phyloP scores from a whole-genome alignment of 1,140 invertebrate species.

The Heliconius nattereri region DNA sequence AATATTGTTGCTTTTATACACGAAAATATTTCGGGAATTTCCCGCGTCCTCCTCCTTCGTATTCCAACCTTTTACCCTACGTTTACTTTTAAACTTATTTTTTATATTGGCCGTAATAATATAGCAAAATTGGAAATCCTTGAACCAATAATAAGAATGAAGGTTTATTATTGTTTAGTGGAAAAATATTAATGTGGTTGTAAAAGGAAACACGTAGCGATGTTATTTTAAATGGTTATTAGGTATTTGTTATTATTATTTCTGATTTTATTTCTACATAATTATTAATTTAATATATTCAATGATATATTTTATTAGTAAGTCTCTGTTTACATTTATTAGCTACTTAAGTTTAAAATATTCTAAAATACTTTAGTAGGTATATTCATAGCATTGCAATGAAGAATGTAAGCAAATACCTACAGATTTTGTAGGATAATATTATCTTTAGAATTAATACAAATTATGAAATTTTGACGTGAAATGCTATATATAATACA shows the following conservation, averaged over 20 bases:
- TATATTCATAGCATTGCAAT: neutral
- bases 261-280: neutral
- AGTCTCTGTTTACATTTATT: too few relatives aligned
- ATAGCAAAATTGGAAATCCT: conserved; percentile 57
- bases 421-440: too few relatives aligned
- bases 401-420: too few relatives aligned
- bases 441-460: too few relatives aligned
- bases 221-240: conserved; percentile 1
- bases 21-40: conserved; percentile 69
- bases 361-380: neutral
- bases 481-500: too few relatives aligned
- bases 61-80: conserved; percentile 47
- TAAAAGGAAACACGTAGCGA: neutral
- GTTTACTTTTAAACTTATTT: conserved; percentile 62
- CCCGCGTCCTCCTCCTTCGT: conserved; percentile 52
- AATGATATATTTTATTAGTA: too few relatives aligned
- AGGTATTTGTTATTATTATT: neutral
- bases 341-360: neutral
- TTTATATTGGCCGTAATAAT: conserved; percentile 55
- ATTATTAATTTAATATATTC: too few relatives aligned
- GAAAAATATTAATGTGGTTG: neutral
- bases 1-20: conserved; percentile 75
- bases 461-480: too few relatives aligned
- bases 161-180: conserved; percentile 25
- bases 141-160: conserved; percentile 47